Base-by-base conservation (phyloP, 2,797 vertebrate species). In the Danio kyathit region DNA sequence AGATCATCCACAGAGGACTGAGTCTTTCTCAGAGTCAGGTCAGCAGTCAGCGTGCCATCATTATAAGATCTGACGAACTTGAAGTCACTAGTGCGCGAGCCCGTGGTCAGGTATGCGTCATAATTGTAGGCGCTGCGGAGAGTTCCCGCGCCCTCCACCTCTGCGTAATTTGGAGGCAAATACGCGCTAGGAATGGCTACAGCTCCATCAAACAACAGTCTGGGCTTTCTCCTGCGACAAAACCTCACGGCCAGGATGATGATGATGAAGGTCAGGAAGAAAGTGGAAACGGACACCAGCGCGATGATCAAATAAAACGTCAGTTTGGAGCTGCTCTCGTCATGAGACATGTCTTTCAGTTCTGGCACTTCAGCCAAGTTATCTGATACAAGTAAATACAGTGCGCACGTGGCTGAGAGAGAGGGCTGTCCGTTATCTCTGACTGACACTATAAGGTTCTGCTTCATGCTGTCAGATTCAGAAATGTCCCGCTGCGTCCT, bases 351-450 rank as follows among this genome's bases (percentile, higher is more conserved):
- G 51, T 83, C 83, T 81, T 81, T 85, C 46, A 85, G 71, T 69
- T 85, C 84, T 43, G 82, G 80, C 17, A 85, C 66, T 74, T 85
- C 79, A 79, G 76, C 81, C 69, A 86, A 79, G 74, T 86, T 86
- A 73, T 86, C 85, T 44, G 88, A 86, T 41, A 85, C 82, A 0
- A 88, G 71, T 76, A 89, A 82, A 83, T 77, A 77, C 17, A 88
- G 61, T 21, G 84, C 70, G 66, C 86, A 83, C 19, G 10, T 88
- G 56, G 77, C 61, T 57, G 88, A 89, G 41, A 89, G 89, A 81
- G 88, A 85, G 51, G 90, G 89, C 63, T 93, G 89, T 16, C 91
- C 90, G 13, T 91, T 91, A 79, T 92, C 90, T 73, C 87, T 87
- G 80, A 91, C 90, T 17, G 88, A 77, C 63, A 93, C 82, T 17